Evolutionary conservation across 2,888 invertebrate species (phyloP), one percentile per base, ranked within the genome.

Genomic region (Perithous albicinctus): DNA sequence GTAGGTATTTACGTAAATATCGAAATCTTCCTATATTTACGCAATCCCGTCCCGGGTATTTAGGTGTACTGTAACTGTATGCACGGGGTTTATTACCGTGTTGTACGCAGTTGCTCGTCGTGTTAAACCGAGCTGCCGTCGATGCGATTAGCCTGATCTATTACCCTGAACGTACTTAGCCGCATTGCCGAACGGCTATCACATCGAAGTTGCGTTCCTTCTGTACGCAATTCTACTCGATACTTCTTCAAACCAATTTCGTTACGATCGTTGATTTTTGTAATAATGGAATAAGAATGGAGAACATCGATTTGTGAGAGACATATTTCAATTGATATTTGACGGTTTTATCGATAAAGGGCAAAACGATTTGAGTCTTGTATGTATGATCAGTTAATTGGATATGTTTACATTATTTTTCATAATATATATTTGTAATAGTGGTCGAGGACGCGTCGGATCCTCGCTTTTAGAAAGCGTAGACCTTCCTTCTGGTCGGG

Each of bases 1-100:
- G 29, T n/a, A 61, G 69, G 35, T 76, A 76, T 77, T 77, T 63
- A 78, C 78, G 72, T 72, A 64, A 78, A 78, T 72, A 78, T 72
- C 35, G 78, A 72, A 78, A 78, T 69, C 41, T 70, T 51, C 41
- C 26, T 51, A 20, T 77, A 77, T 63, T 77, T 63, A 70, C 63
- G 77, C 32, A 77, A 77, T 70, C 26, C 5, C 38, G 15, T 59
- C 29, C 56, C 48, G 51, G 59, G 15, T 41, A 51, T 70, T 76
- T 59, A 46, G 67, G 20, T 66, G 56, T 41, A 75, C 15, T 15
- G 8, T 54, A 35, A 12, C 35, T 23, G 29, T 73, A 26, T 67
- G 26, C 8, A 46, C 54, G 70, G 18, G n/a, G 18, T 64, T 72
- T 66, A 78, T 78, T 67, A 61, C 15, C 8, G 32, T 35, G 51